phyloP scores from a whole-genome alignment of 2,888 invertebrate genomes.

The Drosophila recens region DNA sequence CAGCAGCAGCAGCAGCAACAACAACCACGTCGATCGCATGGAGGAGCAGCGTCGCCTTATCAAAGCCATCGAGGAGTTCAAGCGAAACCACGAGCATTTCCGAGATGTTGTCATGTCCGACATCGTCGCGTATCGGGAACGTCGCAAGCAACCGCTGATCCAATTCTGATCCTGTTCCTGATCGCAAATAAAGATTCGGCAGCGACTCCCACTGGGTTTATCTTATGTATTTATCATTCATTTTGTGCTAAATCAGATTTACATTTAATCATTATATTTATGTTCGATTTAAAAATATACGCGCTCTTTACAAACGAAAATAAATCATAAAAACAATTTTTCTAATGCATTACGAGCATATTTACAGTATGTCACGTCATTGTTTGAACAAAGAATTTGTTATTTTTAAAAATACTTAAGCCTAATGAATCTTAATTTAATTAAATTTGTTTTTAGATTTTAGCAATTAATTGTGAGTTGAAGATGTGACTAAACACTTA shows the following conservation, averaged over 20 bases:
- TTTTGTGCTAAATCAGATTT: constrained; percentile 57
- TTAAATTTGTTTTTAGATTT: neutral
- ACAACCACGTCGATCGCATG: constrained; percentile 27
- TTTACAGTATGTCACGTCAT: neutral
- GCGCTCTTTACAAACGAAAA: constrained; percentile 15
- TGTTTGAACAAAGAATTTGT: neutral
- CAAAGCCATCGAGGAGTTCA: constrained; percentile 63
- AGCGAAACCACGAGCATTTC: constrained; percentile 77
- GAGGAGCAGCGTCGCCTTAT: constrained; percentile 46
- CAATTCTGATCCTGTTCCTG: constrained; percentile 77
- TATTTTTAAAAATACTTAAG: neutral
- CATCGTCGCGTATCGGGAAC: constrained; percentile 72
- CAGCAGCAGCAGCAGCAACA: constrained; percentile 40
- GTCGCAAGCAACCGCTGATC: constrained; percentile 81
- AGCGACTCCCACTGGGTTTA: neutral
- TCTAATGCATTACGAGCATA: neutral
- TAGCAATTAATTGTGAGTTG: no score
- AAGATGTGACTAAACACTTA: neutral
- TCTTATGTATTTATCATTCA: constrained; percentile 26
- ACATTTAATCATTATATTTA: constrained; percentile 51
- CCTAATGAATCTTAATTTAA: neutral
- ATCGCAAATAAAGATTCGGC: neutral
- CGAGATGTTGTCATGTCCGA: constrained; percentile 79
- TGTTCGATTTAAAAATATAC: constrained; percentile 38
- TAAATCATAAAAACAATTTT: neutral